A percentile compares a stretch with the other conserved stretches of the same genome.
Evolutionary conservation across 2,113 vertebrate genomes (phyloP).

Genomic region (Xenus cinereus): DNA sequence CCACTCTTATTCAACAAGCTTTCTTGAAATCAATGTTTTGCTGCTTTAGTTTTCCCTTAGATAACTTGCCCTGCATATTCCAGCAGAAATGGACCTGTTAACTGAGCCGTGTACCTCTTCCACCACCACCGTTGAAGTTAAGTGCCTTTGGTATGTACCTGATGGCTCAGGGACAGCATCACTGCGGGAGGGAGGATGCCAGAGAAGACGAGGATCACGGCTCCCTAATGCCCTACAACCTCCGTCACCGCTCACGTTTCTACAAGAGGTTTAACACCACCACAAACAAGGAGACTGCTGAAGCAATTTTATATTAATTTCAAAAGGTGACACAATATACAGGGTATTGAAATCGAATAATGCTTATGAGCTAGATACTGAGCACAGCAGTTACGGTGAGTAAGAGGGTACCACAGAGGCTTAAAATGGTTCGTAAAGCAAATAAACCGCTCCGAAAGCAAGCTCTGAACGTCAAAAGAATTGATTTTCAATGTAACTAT

Average conservation of each 20-base stretch:
- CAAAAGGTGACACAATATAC: not conserved
- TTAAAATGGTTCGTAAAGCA: slow-evolving; percentile 13
- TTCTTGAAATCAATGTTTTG: not conserved
- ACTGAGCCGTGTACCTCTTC: not conserved
- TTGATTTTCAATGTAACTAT: slow-evolving; percentile 46
- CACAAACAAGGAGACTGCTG: not conserved
- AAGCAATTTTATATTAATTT: not conserved
- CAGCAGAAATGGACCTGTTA: not conserved
- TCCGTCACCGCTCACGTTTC: not conserved
- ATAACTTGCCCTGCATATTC: not conserved
- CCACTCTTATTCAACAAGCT: not conserved
- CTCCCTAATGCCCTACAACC: not conserved
- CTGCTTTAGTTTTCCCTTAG: not conserved
- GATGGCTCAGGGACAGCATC: not conserved
- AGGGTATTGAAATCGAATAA: not conserved
- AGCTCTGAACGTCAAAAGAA: slow-evolving; percentile 25
- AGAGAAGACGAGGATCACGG: not conserved
- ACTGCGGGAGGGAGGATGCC: not conserved
- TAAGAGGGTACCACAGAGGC: slow-evolving; percentile 11
- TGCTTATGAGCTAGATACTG: slow-evolving; percentile 4
- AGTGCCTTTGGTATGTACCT: not conserved
- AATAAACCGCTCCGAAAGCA: slow-evolving; percentile 32
- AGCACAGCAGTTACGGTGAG: slow-evolving; percentile 3
- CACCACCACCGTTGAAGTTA: not conserved
- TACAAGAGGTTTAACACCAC: not conserved